Evolutionary conservation across 2,113 vertebrate species (phyloP).

Genomic region (Istiophorus platypterus): DNA sequence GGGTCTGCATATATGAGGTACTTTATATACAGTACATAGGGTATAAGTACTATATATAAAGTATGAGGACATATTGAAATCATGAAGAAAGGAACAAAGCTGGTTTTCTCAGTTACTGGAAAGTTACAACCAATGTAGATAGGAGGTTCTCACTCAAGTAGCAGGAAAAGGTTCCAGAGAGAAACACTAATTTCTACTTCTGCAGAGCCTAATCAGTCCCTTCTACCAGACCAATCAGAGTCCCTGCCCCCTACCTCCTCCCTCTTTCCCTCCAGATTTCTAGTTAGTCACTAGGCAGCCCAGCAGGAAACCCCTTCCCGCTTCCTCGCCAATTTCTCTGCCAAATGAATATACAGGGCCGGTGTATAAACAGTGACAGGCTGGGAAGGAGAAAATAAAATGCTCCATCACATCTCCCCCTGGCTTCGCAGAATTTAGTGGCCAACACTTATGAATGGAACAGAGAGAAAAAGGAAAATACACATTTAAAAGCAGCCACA

Average conservation of each 20-base stretch:
- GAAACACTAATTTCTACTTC: constrained; percentile 9
- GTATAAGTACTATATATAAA: no score
- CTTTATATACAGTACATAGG: no score
- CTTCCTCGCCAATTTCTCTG: constrained; percentile 31
- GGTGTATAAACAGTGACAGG: constrained; percentile 43
- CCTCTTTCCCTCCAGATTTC: background rate
- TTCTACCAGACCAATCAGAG: background rate
- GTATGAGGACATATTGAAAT: background rate
- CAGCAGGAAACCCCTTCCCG: constrained; percentile 49
- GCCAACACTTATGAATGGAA: constrained; percentile 38
- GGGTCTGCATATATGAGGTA: no score
- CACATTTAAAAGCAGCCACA: background rate
- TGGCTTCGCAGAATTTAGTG: constrained; percentile 52
- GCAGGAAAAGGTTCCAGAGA: constrained; percentile 1
- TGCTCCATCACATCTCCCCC: constrained; percentile 22
- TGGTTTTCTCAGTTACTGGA: background rate
- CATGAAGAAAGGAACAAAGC: background rate
- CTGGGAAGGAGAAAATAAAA: constrained; percentile 11
- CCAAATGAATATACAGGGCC: constrained; percentile 45
- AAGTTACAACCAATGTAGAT: background rate
- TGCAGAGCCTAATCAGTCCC: constrained; percentile 1
- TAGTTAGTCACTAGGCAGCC: constrained; percentile 13
- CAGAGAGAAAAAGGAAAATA: constrained; percentile 1
- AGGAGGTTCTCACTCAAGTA: background rate
- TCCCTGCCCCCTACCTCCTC: background rate